These are phyloP conservation scores for Berghia stephanieae DNA, from an alignment of 1,140 invertebrate species.

Conservation along the genomic window DNA sequence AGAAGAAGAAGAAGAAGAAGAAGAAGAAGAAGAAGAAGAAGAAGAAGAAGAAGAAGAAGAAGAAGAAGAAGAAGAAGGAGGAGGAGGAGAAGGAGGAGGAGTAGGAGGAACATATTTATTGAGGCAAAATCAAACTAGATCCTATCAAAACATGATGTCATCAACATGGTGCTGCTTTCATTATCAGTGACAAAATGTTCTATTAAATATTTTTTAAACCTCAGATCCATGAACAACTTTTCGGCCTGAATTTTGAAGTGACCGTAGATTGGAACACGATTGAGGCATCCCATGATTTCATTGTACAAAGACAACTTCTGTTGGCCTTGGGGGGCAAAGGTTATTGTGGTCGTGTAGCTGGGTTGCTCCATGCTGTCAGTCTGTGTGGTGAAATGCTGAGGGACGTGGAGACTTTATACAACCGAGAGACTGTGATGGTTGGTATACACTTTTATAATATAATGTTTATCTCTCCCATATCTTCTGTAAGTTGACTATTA, in stretches of 20 bases:
- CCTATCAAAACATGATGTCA: no score
- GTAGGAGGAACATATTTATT: no score
- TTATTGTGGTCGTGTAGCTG: not conserved
- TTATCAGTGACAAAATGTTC: no score
- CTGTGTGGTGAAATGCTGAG: not conserved
- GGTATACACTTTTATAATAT: not conserved
- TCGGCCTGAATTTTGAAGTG: conserved; percentile 11
- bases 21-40: no score
- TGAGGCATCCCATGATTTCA: not conserved
- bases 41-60: no score
- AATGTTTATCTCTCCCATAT: not conserved
- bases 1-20: no score
- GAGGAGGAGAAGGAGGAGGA: no score
- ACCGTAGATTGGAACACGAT: conserved; percentile 27
- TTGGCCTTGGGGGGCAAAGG: not conserved
- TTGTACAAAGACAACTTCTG: not conserved
- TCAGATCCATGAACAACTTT: not conserved
- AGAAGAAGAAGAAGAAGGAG: no score
- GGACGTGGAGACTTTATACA: conserved; percentile 2
- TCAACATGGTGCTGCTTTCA: no score
- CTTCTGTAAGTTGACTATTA: no score
- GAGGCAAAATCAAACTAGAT: no score
- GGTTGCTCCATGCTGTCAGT: not conserved
- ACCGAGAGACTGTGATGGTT: not conserved
- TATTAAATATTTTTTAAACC: no score